Percentiles rank a stretch among this genome's conserved stretches.
Conservation (phyloP, 1,140 invertebrate species). For the Diorhabda sublineata region DNA sequence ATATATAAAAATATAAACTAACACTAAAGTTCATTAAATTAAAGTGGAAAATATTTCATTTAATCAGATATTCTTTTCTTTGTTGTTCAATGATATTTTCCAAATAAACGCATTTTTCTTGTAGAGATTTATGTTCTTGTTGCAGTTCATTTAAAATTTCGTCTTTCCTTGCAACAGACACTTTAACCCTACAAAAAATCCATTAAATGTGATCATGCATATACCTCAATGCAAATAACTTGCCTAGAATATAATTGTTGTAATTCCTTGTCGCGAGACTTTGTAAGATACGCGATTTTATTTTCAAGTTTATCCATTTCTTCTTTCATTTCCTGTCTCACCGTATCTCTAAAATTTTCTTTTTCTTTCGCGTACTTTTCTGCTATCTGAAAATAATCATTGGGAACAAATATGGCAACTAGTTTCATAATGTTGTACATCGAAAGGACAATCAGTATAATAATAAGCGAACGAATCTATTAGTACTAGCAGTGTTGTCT, state of each 20-base stretch:
- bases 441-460: too few relatives aligned
- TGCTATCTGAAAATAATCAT: slow-evolving; percentile 18
- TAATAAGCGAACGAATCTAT: too few relatives aligned
- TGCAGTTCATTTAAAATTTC: slow-evolving; percentile 65
- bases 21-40: too few relatives aligned
- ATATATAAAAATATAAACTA: too few relatives aligned
- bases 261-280: slow-evolving; percentile 49
- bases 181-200: slow-evolving; percentile 60
- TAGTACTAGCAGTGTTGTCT: too few relatives aligned
- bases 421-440: background rate
- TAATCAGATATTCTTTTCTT: slow-evolving; percentile 52
- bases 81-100: slow-evolving; percentile 73
- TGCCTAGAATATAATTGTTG: slow-evolving; percentile 52
- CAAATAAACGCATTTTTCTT: slow-evolving; percentile 67
- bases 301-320: slow-evolving; percentile 46
- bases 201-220: background rate
- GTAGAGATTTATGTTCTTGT: slow-evolving; percentile 61
- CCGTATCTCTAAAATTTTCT: slow-evolving; percentile 50
- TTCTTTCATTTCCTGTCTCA: slow-evolving; percentile 49
- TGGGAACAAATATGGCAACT: background rate
- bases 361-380: slow-evolving; percentile 49
- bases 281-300: slow-evolving; percentile 50
- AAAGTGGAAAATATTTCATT: slow-evolving; percentile 14
- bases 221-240: slow-evolving; percentile 24
- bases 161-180: slow-evolving; percentile 72